Evolutionary conservation across 2,113 vertebrate genomes (phyloP), one percentile per base, ranked within the genome.

Genomic region (Microtus ochrogaster): DNA sequence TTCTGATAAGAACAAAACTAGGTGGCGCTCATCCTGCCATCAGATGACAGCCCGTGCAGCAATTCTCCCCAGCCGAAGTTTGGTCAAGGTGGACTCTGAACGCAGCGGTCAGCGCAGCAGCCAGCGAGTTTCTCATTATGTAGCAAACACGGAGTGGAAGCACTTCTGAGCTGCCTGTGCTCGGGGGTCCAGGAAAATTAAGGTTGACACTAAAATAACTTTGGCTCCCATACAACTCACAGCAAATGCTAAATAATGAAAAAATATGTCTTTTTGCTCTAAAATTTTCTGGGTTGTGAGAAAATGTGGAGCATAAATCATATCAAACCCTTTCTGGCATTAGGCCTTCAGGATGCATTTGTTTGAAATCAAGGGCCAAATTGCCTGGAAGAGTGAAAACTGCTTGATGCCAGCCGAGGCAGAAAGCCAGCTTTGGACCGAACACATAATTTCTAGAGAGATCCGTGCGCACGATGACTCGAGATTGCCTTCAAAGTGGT

Each of bases 321-420:
- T 98, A 98, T 24, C 65, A 97, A 98, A 98, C 98, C 97, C 90
- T 98, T 98, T 92, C 97, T 98, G 98, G 98, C 98, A 94, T 97
- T 98, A 96, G 97, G 98, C 98, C 98, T 98, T 98, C 98, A 98
- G 98, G 98, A 98, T 98, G 98, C 98, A 98, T 99, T 99, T 99
- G 98, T 98, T 98, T 98, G 98, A 98, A 98, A 99, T 98, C 98
- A 98, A 97, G 98, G 98, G 97, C 98, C 98, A 98, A 98, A 98
- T 98, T 98, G 98, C 97, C 98, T 98, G 98, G 98, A 98, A 98
- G 97, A 39, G 97, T 90, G 77, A 97, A 98, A 98, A 98, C 95
- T 89, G 44, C 89, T 93, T 97, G 97, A 96, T 98, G 98, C 98
- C 98, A 98, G 98, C 84, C n/a, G 96, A 96, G 98, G 98, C 98